phyloP scores from a whole-genome alignment of 2,797 vertebrate genomes.

The Galago senegalensis region DNA sequence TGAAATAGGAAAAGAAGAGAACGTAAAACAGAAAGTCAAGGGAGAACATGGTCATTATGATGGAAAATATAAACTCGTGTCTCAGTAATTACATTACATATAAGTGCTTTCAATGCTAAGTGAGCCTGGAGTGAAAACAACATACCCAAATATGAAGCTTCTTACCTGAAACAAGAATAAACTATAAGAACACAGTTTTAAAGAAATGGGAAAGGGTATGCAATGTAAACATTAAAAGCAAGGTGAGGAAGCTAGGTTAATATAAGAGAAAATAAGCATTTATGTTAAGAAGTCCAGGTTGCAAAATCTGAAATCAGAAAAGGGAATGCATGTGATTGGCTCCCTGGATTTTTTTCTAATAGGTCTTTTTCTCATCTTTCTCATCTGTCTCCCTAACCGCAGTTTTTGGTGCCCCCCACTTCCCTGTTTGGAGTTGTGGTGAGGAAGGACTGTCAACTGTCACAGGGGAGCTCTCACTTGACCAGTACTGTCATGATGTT shows the following conservation, averaged over 20 bases:
- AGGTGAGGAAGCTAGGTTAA: neutral
- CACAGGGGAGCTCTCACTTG: neutral
- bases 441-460: neutral
- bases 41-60: neutral
- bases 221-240: neutral
- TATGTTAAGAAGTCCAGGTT: neutral
- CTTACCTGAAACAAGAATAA: neutral
- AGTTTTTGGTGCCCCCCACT: neutral
- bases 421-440: neutral
- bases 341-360: neutral
- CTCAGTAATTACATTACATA: neutral
- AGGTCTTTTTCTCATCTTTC: neutral
- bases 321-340: neutral
- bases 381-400: neutral
- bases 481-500: neutral
- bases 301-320: neutral
- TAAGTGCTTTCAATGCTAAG: neutral
- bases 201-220: neutral
- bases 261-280: neutral
- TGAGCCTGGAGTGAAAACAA: neutral
- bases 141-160: neutral
- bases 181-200: neutral
- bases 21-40: neutral
- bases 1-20: neutral
- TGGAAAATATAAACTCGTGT: neutral